Evolutionary conservation across 1,140 invertebrate species (phyloP), one percentile per base, ranked within the genome.

Genomic region (Pogonomyrmex barbatus): DNA sequence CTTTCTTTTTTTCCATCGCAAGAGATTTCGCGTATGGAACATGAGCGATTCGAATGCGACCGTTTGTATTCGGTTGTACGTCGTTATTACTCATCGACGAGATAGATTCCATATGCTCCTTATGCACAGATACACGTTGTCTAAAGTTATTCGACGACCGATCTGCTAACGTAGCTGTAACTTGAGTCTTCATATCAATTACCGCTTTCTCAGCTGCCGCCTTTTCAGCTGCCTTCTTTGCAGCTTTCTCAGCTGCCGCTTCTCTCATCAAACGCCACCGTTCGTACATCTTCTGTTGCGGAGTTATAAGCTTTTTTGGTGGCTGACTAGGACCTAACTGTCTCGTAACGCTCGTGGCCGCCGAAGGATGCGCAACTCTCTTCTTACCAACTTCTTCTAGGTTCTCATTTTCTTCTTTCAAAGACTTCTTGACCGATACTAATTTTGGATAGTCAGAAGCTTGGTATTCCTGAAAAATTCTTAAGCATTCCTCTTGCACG

Each of bases 401-500:
- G 8, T 93, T 92, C 70, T 94, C 93, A 5, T 79, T 36, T 73
- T 94, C 91, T 1, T 65, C 62, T 86, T 52, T 60, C 36, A 42
- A 12, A 2, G 75, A 60, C 14, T 87, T 62, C 71, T 92, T 94
- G 2, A 77, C 4, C 30, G 88, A 70, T 33, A 86, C 85, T 33
- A 87, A 24, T 88, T 94, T 94, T 45, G 94, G 89, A 82, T 92
- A 90, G 65, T 95, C 93, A 4, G 91, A 76, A 17, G 92, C 91
- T 91, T 95, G 92, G 73, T 94, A 95, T 88, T 95, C 94, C 94
- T 95, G 96, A 90, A 97, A 98, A 87, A 98, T 97, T 93, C 96
- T 96, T 76, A 97, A 95, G 91, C 97, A 98, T 92, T 98, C 97
- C 78, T 97, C 96, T 91, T 96, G 96, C 10, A 97, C 95, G 88